Percentiles rank a stretch among this genome's conserved stretches.
phyloP scores from a whole-genome alignment of 2,113 vertebrate species.

The Elgaria multicarinata region DNA sequence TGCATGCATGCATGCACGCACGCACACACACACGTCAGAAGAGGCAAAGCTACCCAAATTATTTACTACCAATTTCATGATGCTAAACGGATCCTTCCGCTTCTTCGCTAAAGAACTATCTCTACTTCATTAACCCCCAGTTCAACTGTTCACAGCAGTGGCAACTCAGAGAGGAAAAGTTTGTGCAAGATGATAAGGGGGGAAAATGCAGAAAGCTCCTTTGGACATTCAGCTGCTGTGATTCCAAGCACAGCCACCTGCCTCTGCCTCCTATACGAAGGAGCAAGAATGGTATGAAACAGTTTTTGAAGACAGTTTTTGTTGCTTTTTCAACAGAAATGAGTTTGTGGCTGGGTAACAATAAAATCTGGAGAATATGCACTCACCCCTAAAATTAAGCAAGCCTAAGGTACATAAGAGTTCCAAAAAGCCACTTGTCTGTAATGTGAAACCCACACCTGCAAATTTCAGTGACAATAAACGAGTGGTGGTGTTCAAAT shows the following conservation, averaged over 20 bases:
- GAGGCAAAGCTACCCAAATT: neutral
- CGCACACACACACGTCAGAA: neutral
- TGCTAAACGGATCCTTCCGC: neutral
- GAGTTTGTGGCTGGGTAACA: slow-evolving; percentile 5
- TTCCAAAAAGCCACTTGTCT: slow-evolving; percentile 38
- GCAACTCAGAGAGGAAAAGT: neutral
- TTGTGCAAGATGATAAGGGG: neutral
- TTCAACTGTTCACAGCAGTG: neutral
- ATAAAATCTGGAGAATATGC: slow-evolving; percentile 24
- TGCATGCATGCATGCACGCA: neutral
- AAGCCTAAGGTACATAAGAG: neutral
- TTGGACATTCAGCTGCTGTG: neutral
- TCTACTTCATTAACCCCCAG: neutral
- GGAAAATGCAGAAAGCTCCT: neutral
- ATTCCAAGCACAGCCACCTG: neutral
- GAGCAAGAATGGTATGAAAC: neutral
- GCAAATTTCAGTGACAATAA: slow-evolving; percentile 15
- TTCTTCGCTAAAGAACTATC: neutral
- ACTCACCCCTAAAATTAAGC: slow-evolving; percentile 39
- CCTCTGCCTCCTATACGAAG: neutral
- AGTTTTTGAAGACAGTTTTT: neutral
- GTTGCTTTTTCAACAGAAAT: neutral
- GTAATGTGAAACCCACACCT: slow-evolving; percentile 10
- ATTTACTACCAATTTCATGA: neutral
- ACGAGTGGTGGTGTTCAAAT: slow-evolving; percentile 23